phyloP scores from a whole-genome alignment of 2,113 vertebrate species.

The Gobio gobio region DNA sequence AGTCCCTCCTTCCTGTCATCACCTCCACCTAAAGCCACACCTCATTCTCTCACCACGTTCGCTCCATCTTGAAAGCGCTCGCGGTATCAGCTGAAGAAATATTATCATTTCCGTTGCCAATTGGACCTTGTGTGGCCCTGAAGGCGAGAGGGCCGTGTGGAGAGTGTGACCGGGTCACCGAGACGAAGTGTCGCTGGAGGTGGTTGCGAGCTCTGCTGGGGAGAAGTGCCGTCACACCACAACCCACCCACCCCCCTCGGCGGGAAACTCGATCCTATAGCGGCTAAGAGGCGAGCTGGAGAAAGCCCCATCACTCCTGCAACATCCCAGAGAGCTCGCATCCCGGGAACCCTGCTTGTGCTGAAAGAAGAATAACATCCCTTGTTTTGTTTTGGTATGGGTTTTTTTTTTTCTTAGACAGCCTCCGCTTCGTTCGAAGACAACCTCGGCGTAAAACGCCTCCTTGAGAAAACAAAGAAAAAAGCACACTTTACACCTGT shows the following conservation, averaged over 20 bases:
- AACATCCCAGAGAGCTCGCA: constrained; percentile 39
- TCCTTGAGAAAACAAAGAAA: constrained; percentile 54
- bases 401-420: constrained; percentile 19
- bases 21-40: constrained; percentile 37
- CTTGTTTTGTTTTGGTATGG: constrained; percentile 36
- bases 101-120: constrained; percentile 47
- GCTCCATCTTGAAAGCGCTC: not conserved
- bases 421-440: constrained; percentile 42
- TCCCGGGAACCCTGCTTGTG: constrained; percentile 51
- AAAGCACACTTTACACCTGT: constrained; percentile 74
- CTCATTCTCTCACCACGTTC: constrained; percentile 23
- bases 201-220: not conserved
- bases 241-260: not conserved
- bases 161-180: constrained; percentile 39
- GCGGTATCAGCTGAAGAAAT: constrained; percentile 49
- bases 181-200: constrained; percentile 29
- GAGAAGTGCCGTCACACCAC: not conserved
- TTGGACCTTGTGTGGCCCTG: constrained; percentile 19
- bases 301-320: constrained; percentile 8
- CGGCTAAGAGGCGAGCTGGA: constrained; percentile 40
- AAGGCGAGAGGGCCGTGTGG: not conserved
- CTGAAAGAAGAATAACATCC: constrained; percentile 43
- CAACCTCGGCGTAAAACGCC: constrained; percentile 48
- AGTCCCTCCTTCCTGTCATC: not conserved
- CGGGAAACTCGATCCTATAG: constrained; percentile 37